Conservation (phyloP, 1,140 invertebrate genomes). For the Phthorimaea operculella region DNA sequence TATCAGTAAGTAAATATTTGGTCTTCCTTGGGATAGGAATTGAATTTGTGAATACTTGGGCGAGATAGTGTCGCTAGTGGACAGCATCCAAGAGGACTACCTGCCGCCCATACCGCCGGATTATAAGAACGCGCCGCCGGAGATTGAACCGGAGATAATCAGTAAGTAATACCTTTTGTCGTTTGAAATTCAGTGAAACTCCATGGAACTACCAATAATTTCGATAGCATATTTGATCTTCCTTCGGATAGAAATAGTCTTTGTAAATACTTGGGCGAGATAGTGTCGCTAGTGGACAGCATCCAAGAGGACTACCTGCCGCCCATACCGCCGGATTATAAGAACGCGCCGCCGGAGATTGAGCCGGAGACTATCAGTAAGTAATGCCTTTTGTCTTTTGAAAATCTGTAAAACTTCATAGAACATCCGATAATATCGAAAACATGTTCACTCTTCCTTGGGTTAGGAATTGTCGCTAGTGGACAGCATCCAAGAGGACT, state of each 20-base stretch:
- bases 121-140: conserved; percentile 39
- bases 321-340: conserved; percentile 48
- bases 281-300: conserved; percentile 62
- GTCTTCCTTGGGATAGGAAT: too few relatives aligned
- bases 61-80: conserved; percentile 61
- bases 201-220: too few relatives aligned
- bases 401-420: too few relatives aligned
- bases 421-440: too few relatives aligned
- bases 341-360: conserved; percentile 24
- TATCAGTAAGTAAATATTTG: neutral
- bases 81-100: conserved; percentile 62
- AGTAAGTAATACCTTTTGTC: too few relatives aligned
- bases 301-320: conserved; percentile 62
- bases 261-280: conserved; percentile 64
- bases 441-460: too few relatives aligned
- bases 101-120: conserved; percentile 52
- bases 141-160: neutral
- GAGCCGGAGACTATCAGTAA: too few relatives aligned
- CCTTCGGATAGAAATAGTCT: too few relatives aligned
- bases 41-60: conserved; percentile 65
- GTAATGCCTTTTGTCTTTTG: too few relatives aligned
- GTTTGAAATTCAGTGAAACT: too few relatives aligned
- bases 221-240: too few relatives aligned
- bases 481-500: conserved; percentile 63
- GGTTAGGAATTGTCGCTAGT: conserved; percentile 62